Evolutionary conservation across 2,113 vertebrate species (phyloP).

Genomic region (Halcyon malimbica): DNA sequence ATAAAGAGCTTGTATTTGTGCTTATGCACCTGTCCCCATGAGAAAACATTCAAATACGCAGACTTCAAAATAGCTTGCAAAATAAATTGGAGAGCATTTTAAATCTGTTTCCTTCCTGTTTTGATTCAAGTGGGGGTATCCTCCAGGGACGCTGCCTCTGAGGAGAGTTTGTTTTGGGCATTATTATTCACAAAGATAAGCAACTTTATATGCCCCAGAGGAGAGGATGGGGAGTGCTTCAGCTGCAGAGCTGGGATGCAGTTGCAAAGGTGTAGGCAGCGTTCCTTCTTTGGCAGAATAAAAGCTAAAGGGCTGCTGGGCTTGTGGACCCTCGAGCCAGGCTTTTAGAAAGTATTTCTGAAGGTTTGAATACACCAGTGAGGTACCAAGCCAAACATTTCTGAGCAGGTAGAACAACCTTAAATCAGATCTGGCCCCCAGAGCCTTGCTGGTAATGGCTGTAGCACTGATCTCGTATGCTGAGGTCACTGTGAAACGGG

Average conservation of each 20-base stretch:
- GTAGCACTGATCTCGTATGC: not conserved
- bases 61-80: not conserved
- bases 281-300: not conserved
- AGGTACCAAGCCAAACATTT: not conserved
- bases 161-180: not conserved
- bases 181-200: not conserved
- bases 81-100: not conserved
- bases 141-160: not conserved
- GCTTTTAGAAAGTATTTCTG: not conserved
- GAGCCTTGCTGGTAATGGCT: not conserved
- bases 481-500: not conserved
- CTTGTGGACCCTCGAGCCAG: not conserved
- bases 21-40: not conserved
- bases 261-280: not conserved
- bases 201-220: not conserved
- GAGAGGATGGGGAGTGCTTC: not conserved
- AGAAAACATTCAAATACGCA: not conserved
- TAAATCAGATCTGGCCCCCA: rapidly evolving
- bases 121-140: not conserved
- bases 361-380: not conserved
- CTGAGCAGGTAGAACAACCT: not conserved
- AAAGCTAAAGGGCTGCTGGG: not conserved
- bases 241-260: not conserved
- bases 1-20: not conserved
- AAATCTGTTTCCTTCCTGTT: not conserved